phyloP scores from a whole-genome alignment of 2,113 vertebrate species.

The Pseudopipra pipra region DNA sequence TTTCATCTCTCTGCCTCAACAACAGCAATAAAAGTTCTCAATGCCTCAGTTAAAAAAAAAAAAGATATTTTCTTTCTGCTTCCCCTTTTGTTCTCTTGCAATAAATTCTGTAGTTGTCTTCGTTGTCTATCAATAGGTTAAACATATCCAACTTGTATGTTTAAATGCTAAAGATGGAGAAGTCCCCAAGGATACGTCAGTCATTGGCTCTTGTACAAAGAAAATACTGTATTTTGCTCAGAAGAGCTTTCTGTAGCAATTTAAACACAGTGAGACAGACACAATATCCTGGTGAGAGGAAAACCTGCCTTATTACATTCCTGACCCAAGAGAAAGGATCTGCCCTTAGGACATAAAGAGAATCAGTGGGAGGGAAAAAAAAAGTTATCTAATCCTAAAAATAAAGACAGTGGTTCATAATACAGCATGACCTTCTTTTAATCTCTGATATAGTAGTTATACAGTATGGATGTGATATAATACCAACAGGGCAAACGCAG shows the following conservation, averaged over 20 bases:
- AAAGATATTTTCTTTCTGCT: not conserved
- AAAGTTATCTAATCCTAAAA: constrained; percentile 75
- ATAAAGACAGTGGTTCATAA: constrained; percentile 69
- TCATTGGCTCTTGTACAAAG: constrained; percentile 83
- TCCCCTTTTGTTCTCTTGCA: constrained; percentile 8
- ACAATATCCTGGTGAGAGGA: constrained; percentile 87
- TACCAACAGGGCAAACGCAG: constrained; percentile 29
- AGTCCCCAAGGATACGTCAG: constrained; percentile 77
- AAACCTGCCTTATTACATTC: constrained; percentile 88
- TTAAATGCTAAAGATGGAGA: constrained; percentile 74
- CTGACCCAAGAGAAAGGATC: constrained; percentile 79
- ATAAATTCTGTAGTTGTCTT: constrained; percentile 38
- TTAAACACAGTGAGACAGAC: constrained; percentile 85
- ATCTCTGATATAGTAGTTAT: constrained; percentile 58
- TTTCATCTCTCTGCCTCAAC: not conserved
- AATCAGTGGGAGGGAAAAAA: constrained; percentile 13
- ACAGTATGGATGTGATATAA: constrained; percentile 35
- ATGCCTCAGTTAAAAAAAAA: not conserved
- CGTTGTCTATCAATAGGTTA: constrained; percentile 56
- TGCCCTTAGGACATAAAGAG: constrained; percentile 72
- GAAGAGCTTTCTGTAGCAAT: constrained; percentile 82
- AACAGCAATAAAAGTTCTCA: not conserved
- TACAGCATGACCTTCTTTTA: constrained; percentile 68
- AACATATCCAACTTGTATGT: constrained; percentile 66
- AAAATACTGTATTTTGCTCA: constrained; percentile 82